Conservation (phyloP, 1,140 invertebrate genomes). For the Oedothorax gibbosus region DNA sequence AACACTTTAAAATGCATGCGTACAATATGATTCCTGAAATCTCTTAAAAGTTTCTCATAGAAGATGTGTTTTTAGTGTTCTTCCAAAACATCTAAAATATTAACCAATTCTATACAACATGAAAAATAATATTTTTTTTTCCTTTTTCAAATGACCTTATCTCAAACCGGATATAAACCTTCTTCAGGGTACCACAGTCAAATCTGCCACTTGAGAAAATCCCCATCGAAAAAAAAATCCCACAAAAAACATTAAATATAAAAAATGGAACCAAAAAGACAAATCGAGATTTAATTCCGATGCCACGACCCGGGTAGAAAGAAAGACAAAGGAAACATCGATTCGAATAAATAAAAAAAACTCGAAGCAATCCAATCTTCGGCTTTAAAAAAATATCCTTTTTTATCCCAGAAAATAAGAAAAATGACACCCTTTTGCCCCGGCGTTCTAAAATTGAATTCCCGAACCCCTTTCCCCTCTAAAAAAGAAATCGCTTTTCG, state of each 20-base stretch:
- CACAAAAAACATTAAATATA: not conserved
- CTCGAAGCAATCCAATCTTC: not conserved
- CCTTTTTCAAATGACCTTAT: no score
- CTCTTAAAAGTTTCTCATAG: no score
- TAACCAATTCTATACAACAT: no score
- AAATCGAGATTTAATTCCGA: not conserved
- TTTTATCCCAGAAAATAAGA: not conserved
- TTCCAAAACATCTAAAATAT: no score
- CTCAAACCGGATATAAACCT: no score
- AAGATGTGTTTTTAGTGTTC: no score
- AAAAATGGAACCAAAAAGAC: not conserved
- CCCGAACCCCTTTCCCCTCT: constrained; percentile 2
- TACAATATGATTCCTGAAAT: no score
- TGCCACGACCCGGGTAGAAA: not conserved
- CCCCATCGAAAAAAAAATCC: no score
- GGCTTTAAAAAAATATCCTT: not conserved
- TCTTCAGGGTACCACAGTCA: no score
- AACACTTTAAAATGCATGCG: no score
- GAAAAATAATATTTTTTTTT: no score
- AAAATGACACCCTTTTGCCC: constrained; percentile 15
- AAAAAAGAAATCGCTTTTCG: constrained; percentile 54
- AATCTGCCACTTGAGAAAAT: no score
- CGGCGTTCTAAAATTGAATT: constrained; percentile 53
- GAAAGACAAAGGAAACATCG: not conserved
- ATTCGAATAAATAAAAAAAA: not conserved